These are phyloP conservation scores for Triops longicaudatus DNA, from an alignment of 1,140 invertebrate genomes.

Conservation along the genomic window DNA sequence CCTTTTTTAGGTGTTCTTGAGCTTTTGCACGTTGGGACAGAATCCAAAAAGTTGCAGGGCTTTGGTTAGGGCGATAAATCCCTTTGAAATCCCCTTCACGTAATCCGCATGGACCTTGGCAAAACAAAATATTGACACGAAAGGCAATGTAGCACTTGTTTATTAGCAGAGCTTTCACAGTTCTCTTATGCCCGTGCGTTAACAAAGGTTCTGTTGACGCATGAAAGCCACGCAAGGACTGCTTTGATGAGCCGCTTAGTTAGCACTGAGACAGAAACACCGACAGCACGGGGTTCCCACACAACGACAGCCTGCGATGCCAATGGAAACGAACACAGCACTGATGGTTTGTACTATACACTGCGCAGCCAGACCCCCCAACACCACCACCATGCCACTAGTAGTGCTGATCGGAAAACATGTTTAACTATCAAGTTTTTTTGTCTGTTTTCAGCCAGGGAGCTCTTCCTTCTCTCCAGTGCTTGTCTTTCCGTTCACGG, in stretches of 20 bases:
- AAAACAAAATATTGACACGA: too few relatives aligned
- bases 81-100: too few relatives aligned
- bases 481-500: neutral
- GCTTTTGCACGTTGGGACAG: too few relatives aligned
- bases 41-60: too few relatives aligned
- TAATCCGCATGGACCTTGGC: too few relatives aligned
- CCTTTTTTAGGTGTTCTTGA: too few relatives aligned
- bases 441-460: neutral
- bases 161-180: too few relatives aligned
- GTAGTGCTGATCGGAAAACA: neutral
- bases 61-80: too few relatives aligned
- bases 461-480: neutral
- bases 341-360: constrained; percentile 1
- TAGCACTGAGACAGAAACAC: constrained; percentile 5
- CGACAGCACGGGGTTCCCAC: constrained; percentile 9
- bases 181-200: too few relatives aligned
- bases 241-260: constrained; percentile 7
- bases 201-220: neutral
- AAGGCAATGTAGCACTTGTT: too few relatives aligned
- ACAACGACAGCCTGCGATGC: neutral
- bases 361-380: neutral
- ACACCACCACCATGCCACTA: too few relatives aligned
- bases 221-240: neutral
- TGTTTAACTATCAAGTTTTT: constrained; percentile 3
- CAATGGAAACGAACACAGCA: neutral